Evolutionary conservation across 1,140 invertebrate species (phyloP).

Genomic region (Diprion similis): DNA sequence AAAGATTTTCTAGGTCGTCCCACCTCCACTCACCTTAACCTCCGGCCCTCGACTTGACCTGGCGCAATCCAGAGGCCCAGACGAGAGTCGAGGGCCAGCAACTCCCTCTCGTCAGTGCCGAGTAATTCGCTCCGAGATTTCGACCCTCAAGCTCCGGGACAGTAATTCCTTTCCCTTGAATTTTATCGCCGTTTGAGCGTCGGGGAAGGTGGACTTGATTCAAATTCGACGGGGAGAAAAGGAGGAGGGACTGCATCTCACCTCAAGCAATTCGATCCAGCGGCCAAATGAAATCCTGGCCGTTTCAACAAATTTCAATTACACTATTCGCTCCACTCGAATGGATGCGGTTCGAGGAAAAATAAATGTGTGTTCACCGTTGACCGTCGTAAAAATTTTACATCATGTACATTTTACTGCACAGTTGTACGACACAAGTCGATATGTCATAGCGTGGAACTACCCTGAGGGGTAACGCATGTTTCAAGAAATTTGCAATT

Average conservation of each 20-base stretch:
- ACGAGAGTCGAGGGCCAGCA: too few species aligned
- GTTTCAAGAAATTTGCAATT: too few species aligned
- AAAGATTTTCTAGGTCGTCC: neutral
- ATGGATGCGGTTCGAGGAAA: too few species aligned
- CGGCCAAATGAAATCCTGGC: neutral
- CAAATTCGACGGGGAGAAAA: neutral
- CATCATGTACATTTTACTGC: too few species aligned
- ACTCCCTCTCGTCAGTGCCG: too few species aligned
- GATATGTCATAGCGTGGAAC: too few species aligned
- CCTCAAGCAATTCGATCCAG: neutral
- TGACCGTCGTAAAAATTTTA: too few species aligned
- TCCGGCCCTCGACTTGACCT: neutral
- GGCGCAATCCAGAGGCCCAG: neutral
- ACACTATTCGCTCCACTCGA: neutral
- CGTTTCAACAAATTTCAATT: neutral
- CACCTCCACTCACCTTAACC: neutral
- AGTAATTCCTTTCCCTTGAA: conserved; percentile 2
- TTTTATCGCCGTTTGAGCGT: neutral
- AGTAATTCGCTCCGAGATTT: neutral
- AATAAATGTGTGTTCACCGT: too few species aligned
- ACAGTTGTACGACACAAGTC: too few species aligned
- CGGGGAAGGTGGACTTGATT: neutral
- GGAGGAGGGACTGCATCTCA: neutral
- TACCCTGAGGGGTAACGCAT: too few species aligned
- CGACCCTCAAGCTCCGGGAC: neutral